Conservation (phyloP, 2,113 vertebrate genomes). For the Pontoporia blainvillei region DNA sequence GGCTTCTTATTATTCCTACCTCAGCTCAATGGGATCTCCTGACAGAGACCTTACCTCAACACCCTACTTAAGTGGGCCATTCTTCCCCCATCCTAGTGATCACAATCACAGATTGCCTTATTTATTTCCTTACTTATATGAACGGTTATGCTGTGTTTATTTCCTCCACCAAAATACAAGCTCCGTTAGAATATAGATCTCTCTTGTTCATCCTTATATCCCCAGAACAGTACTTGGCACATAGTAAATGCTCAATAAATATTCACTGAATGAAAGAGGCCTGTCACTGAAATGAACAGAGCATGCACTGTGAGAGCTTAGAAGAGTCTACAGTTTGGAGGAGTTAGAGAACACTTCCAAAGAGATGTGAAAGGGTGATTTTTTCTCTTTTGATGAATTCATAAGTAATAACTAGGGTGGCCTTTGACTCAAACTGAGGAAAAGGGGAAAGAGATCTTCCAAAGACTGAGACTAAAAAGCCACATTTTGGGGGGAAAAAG, state of each 20-base stretch:
- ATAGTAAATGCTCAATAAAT: background rate
- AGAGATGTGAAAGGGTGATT: background rate
- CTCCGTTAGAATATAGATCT: background rate
- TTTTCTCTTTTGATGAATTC: background rate
- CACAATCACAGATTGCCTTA: background rate
- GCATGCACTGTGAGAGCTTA: background rate
- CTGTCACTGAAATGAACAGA: background rate
- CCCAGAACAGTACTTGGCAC: too few relatives aligned
- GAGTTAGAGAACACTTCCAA: background rate
- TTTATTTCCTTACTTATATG: background rate
- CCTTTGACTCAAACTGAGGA: background rate
- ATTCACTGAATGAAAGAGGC: background rate
- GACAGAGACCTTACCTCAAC: background rate
- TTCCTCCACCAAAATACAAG: background rate
- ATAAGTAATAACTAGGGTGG: background rate
- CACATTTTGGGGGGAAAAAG: accelerated
- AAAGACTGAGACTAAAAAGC: background rate
- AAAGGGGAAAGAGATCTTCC: background rate
- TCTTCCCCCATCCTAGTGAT: background rate
- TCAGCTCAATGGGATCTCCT: background rate
- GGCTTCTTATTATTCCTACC: background rate
- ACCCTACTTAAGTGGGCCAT: too few relatives aligned
- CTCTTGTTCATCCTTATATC: background rate
- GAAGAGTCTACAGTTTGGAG: background rate
- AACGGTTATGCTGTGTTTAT: background rate